Evolutionary conservation across 2,888 invertebrate genomes (phyloP).

Genomic region (Bugula neritina): DNA sequence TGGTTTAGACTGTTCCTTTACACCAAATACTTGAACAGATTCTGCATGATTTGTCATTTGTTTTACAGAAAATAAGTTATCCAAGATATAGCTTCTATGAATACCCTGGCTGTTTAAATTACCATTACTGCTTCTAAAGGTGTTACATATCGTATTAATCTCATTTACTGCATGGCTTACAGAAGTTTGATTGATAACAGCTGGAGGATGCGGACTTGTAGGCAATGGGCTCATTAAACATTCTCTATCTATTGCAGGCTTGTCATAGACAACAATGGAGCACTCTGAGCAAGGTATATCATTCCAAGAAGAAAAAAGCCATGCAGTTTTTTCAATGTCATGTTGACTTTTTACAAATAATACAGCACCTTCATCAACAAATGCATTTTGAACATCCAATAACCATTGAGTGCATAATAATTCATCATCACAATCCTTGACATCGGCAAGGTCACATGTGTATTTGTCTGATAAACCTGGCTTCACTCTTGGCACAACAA

Average conservation of each 20-base stretch:
- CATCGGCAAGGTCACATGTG: no score
- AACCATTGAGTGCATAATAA: not conserved
- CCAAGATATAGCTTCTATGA: constrained; percentile 38
- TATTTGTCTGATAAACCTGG: no score
- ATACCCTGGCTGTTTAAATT: constrained; percentile 35
- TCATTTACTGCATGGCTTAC: constrained; percentile 34
- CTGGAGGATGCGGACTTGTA: constrained; percentile 27
- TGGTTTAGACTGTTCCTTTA: not conserved
- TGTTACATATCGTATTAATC: constrained; percentile 39
- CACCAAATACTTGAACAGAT: not conserved
- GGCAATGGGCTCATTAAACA: constrained; percentile 34
- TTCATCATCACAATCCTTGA: no score
- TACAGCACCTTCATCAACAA: not conserved
- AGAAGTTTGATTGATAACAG: constrained; percentile 31
- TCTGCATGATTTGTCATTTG: constrained; percentile 30
- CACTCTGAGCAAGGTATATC: not conserved
- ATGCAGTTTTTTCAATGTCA: no score
- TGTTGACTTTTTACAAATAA: not conserved
- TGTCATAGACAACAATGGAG: constrained; percentile 33
- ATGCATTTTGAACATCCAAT: not conserved
- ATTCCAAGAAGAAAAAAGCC: no score
- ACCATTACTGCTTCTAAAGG: constrained; percentile 36
- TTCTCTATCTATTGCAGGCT: constrained; percentile 34
- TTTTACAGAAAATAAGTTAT: constrained; percentile 37
- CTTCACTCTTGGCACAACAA: no score